Conservation (phyloP, 2,797 vertebrate species). For the Staurois parvus region DNA sequence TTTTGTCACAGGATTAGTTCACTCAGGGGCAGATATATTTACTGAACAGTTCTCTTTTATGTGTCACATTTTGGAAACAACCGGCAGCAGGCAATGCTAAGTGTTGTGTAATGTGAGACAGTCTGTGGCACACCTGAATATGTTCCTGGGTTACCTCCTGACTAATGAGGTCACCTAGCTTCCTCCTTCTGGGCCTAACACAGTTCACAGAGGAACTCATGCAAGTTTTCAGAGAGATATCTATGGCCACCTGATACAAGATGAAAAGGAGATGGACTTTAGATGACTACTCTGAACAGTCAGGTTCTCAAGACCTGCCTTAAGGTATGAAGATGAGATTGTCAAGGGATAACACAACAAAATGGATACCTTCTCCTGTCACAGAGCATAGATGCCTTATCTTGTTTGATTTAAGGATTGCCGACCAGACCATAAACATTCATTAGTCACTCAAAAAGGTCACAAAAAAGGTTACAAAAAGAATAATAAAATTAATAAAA, state of each 20-base stretch:
- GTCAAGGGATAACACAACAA: constrained; percentile 72
- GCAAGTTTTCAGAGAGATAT: constrained; percentile 58
- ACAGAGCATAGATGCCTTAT: constrained; percentile 56
- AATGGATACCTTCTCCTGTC: constrained; percentile 56
- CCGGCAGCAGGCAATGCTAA: constrained; percentile 48
- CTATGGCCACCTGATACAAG: constrained; percentile 81
- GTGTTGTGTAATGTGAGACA: constrained; percentile 27
- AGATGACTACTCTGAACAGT: constrained; percentile 80
- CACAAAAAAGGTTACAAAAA: constrained; percentile 31
- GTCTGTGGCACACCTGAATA: constrained; percentile 48
- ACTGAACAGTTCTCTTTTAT: constrained; percentile 48
- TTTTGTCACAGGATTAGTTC: constrained; percentile 36
- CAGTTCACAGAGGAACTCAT: constrained; percentile 61
- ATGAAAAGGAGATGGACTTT: constrained; percentile 82
- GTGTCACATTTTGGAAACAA: constrained; percentile 16
- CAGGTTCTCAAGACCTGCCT: constrained; percentile 66
- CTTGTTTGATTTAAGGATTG: constrained; percentile 62
- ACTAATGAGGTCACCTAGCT: constrained; percentile 70
- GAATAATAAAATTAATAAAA: neutral
- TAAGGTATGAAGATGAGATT: constrained; percentile 74
- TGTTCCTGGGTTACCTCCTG: constrained; percentile 52
- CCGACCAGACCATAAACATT: constrained; percentile 41
- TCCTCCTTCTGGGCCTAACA: constrained; percentile 63
- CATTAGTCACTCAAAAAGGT: constrained; percentile 59
- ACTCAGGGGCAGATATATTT: constrained; percentile 37